phyloP scores from a whole-genome alignment of 2,888 invertebrate genomes.

The Agriopis marginaria region DNA sequence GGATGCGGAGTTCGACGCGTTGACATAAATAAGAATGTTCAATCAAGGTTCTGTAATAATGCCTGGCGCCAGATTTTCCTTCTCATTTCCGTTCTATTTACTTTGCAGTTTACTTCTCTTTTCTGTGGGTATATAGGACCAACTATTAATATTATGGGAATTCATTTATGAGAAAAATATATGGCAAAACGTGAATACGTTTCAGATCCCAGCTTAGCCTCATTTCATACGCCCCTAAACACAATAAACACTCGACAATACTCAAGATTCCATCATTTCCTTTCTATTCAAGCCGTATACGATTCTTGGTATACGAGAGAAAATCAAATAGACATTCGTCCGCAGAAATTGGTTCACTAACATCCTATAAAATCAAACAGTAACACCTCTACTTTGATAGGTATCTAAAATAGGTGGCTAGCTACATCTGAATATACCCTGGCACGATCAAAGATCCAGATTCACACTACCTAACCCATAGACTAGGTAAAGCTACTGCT shows the following conservation, averaged over 20 bases:
- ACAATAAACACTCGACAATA: slow-evolving; percentile 33
- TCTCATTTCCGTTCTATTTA: too few species aligned
- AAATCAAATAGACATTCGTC: slow-evolving; percentile 39
- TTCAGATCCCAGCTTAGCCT: background rate
- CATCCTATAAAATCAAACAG: slow-evolving; percentile 5
- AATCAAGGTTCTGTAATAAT: too few species aligned
- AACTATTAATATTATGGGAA: background rate
- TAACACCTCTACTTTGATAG: background rate
- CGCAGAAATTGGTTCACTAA: slow-evolving; percentile 29
- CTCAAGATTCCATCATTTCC: slow-evolving; percentile 36
- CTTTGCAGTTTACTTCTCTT: too few species aligned
- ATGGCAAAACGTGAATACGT: background rate
- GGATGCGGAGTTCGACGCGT: too few species aligned
- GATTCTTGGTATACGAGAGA: slow-evolving; percentile 20
- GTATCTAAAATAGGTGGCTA: too few species aligned
- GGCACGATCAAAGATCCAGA: too few species aligned
- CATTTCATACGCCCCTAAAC: slow-evolving; percentile 9
- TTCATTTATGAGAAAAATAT: background rate
- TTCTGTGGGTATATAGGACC: too few species aligned
- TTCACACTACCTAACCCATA: too few species aligned
- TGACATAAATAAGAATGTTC: too few species aligned
- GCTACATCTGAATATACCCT: too few species aligned
- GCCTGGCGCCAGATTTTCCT: too few species aligned
- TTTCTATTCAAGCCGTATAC: slow-evolving; percentile 26
- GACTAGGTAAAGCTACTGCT: too few species aligned